A percentile compares a stretch with the other conserved stretches of the same genome.
These are phyloP conservation scores for Sepiola atlantica DNA, from an alignment of 2,888 invertebrate genomes.

Conservation along the genomic window DNA sequence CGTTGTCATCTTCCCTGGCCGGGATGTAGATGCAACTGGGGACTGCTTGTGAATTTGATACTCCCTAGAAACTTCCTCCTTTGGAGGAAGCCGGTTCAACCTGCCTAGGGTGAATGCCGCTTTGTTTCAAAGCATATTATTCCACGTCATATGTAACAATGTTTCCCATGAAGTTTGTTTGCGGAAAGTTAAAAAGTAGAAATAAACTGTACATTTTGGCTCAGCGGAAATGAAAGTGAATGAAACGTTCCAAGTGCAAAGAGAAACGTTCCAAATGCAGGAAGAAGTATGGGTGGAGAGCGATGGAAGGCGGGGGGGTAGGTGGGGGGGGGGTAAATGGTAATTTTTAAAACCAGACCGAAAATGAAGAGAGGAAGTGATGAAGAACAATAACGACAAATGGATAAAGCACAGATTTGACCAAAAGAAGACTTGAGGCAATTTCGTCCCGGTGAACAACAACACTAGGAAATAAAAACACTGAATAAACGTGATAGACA, in stretches of 20 bases:
- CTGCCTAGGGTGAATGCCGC: too few species aligned
- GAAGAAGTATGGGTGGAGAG: background rate
- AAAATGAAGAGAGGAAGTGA: background rate
- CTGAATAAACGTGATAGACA: background rate
- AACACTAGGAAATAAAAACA: too few species aligned
- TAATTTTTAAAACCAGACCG: background rate
- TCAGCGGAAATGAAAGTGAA: background rate
- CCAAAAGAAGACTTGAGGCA: background rate
- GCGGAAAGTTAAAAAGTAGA: background rate
- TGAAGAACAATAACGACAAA: background rate
- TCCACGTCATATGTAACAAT: background rate
- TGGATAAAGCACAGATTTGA: background rate
- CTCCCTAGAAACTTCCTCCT: too few species aligned
- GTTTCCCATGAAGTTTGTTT: background rate
- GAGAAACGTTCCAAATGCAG: background rate
- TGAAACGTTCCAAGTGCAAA: background rate
- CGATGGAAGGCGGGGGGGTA: background rate
- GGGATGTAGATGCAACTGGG: too few species aligned
- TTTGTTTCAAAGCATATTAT: too few species aligned
- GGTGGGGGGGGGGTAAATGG: background rate
- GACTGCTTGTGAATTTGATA: too few species aligned
- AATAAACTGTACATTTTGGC: background rate
- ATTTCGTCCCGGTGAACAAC: background rate
- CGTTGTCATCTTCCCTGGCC: too few species aligned
- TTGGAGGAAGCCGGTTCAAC: too few species aligned